Evolutionary conservation across 2,888 invertebrate species (phyloP).

Genomic region (Sepioteuthis lessoniana): DNA sequence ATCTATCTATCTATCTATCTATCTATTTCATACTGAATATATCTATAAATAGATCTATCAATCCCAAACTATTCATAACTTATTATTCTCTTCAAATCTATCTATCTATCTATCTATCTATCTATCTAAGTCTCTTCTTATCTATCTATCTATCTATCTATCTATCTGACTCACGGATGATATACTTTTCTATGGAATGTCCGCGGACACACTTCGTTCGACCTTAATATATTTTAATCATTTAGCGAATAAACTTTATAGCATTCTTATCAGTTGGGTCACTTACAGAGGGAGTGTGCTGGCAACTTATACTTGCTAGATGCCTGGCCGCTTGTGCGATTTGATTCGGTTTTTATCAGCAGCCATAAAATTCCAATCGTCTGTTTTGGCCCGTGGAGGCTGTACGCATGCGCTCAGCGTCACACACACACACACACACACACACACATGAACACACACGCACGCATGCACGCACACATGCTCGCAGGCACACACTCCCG

Average conservation of each 20-base stretch:
- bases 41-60: too few relatives aligned
- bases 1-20: too few relatives aligned
- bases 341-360: neutral
- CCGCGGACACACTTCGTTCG: neutral
- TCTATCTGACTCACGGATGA: too few relatives aligned
- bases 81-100: too few relatives aligned
- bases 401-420: neutral
- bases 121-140: too few relatives aligned
- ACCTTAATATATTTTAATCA: constrained; percentile 14
- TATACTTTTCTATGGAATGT: neutral
- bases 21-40: too few relatives aligned
- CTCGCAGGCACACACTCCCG: too few relatives aligned
- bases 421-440: neutral
- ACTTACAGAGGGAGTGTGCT: neutral
- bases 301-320: neutral
- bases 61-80: too few relatives aligned
- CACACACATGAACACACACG: neutral
- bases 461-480: neutral
- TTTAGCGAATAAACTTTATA: neutral
- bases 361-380: neutral
- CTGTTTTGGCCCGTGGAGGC: neutral
- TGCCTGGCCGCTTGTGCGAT: neutral
- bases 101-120: too few relatives aligned
- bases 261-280: neutral
- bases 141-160: too few relatives aligned